Base-by-base conservation (phyloP, 2,797 vertebrate species). In the Bradypus variegatus region DNA sequence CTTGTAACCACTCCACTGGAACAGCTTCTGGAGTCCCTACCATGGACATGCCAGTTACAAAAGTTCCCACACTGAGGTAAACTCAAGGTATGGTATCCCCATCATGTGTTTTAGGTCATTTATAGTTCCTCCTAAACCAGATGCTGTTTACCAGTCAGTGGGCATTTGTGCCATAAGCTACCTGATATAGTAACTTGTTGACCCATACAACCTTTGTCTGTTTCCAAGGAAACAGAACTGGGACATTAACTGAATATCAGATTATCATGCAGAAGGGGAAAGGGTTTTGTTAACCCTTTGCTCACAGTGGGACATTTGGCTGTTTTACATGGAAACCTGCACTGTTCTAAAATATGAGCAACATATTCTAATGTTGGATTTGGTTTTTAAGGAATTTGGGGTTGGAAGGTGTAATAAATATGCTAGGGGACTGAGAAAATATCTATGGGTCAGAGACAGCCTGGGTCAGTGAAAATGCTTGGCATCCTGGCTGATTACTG, bases 141-240 rank as follows among this genome's bases (percentile, higher is more conserved):
- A 38, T 36, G 58, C 50, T 81, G 36, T 70, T 93, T 84, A 78
- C 41, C 41, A 86, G 7, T 36, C 3, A 16, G 15, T 2, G 16
- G 19, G 1, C 45, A 14, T 92, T 89, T 86, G 65, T 64, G 69
- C 65, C 78, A 36, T n/a, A 64, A 77, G 15, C 69, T 58, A 41
- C 85, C 60, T 70, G 41, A 70, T 90, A 83, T 86, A 86, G 41
- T 92, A 85, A 60, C 27, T 14, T 87, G 45, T 90, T 92, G 87
- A 31, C 53, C 75, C 41, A 41, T 23, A 45, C 31, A 18, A 8
- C 85, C 84, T 93, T 86, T 33, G 86, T 83, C 55, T 72, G 50
- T 93, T 93, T 87, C 80, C 93, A 92, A 33, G 86, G 75, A 85
- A 93, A 93, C 73, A 87, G 89, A 77, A 80, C 33, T 60, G 73